Evolutionary conservation across 2,113 vertebrate genomes (phyloP).

Genomic region (Parotia lawesii): DNA sequence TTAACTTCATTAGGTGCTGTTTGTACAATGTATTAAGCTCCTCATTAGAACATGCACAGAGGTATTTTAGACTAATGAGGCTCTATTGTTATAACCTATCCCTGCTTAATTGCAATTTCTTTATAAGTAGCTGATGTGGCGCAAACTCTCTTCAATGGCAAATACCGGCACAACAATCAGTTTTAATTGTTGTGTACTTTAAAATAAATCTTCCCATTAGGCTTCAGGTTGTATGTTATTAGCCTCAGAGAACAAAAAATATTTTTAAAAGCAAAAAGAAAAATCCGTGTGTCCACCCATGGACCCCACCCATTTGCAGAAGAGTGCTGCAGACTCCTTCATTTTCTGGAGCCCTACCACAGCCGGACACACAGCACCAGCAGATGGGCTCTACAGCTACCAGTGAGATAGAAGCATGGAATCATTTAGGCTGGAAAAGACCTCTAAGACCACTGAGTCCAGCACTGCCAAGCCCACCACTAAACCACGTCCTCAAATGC

Average conservation of each 20-base stretch:
- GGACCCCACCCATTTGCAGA: not conserved
- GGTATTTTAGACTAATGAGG: slow-evolving; percentile 22
- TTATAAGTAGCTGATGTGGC: not conserved
- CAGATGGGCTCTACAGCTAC: not conserved
- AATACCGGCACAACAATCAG: not conserved
- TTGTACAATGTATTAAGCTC: slow-evolving; percentile 30
- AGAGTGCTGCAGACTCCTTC: not conserved
- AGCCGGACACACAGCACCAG: not conserved
- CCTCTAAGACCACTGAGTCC: not conserved
- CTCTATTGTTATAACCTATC: not conserved
- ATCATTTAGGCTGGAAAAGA: not conserved
- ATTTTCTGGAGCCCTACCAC: accelerated
- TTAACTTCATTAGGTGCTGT: slow-evolving; percentile 31
- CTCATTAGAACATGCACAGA: not conserved
- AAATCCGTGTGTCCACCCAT: accelerated
- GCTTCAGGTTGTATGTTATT: not conserved
- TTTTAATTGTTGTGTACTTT: not conserved
- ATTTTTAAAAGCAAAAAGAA: not conserved
- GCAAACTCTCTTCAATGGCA: not conserved
- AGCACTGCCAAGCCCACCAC: not conserved
- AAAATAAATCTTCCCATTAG: not conserved
- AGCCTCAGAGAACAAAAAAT: not conserved
- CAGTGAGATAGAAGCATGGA: not conserved
- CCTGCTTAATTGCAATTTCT: not conserved
- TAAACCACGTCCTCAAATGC: not conserved